Evolutionary conservation across 1,140 invertebrate genomes (phyloP), one percentile per base, ranked within the genome.

Genomic region (Eriocheir sinensis): DNA sequence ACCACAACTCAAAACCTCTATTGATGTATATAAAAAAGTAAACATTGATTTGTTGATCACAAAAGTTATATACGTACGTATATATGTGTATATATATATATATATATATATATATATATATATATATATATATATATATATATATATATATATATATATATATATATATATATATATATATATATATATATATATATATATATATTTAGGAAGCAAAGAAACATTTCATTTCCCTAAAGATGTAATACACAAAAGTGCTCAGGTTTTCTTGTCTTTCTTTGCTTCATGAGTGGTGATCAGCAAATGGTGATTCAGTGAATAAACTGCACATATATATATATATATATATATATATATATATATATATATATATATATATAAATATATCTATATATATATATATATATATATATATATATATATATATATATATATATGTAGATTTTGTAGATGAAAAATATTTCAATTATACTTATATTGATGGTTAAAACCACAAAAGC

Each of bases 331-430:
- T 48, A 48, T 15, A 12, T 44, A 89, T 89, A 89, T 89, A 89
- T 89, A 40, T 44, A 9, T n/a, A 90, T 89, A 32, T 36, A 36
- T 89, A 89, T 89, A 89, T 89, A 89, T 89, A 89, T 89, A 41
- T 89, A 89, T 89, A 89, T 89, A 89, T 89, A 89, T 89, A 89
- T 89, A 89, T 89, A 89, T 89, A 89, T 89, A 89, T 83, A 83
- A 27, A 83, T 83, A 83, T 83, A 83, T 83, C 15, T 83, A 83
- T 83, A 83, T 83, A 83, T 83, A 83, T 83, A 83, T 83, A 34
- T 38, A 83, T 38, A 53, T 53, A 53, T 53, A 53, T 53, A 53
- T 53, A 53, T 53, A 53, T 53, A 53, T 53, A 53, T 53, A 53
- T 53, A 53, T 53, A 53, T 53, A 53, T 53, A 53, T 53, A 53